Evolutionary conservation across 2,113 vertebrate species (phyloP).

Genomic region (Steatornis caripensis): DNA sequence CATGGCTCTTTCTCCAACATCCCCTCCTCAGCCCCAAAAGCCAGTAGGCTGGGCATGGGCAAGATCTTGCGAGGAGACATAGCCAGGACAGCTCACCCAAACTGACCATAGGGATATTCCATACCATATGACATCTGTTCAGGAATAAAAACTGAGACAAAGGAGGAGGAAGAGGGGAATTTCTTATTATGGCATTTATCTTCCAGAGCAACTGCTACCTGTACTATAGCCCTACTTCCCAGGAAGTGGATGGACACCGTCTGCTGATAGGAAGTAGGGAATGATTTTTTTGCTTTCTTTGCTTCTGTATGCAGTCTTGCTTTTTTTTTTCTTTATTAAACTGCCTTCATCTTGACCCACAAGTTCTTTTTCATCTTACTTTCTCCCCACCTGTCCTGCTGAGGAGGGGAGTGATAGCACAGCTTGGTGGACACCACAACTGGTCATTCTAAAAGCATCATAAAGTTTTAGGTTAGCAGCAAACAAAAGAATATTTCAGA

Average conservation of each 20-base stretch:
- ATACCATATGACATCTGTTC: too few species aligned
- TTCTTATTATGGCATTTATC: too few species aligned
- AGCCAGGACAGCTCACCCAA: background rate
- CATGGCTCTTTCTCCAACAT: background rate
- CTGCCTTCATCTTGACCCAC: accelerated
- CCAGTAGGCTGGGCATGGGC: accelerated
- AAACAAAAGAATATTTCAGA: background rate
- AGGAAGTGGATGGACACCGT: background rate
- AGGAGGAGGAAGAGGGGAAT: too few species aligned
- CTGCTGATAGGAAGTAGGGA: background rate
- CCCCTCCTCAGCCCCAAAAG: accelerated
- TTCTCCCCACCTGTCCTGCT: background rate
- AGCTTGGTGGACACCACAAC: accelerated
- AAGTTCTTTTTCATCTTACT: background rate
- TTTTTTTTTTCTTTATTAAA: background rate
- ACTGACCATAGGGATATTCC: background rate
- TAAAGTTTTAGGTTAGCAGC: background rate
- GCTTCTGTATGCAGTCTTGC: accelerated
- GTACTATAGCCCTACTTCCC: background rate
- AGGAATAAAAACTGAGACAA: background rate
- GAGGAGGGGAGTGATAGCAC: background rate
- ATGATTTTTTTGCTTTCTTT: background rate
- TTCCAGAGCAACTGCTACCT: accelerated
- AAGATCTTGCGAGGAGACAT: background rate
- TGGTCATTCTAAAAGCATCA: background rate